Base-by-base conservation (phyloP, 2,888 invertebrate genomes). In the Altica lythri region DNA sequence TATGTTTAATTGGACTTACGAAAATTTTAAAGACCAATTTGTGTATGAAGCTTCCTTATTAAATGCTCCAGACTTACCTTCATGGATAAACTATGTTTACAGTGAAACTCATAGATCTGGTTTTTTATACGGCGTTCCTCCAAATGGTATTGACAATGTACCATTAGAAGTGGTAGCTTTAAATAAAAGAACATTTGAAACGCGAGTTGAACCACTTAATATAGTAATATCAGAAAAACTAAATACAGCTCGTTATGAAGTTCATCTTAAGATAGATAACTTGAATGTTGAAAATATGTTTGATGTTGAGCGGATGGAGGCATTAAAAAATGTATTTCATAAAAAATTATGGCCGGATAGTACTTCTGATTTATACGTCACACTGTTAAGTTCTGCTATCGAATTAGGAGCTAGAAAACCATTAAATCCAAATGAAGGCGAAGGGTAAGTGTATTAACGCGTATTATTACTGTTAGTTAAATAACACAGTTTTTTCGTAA, bases 181-280 rank as follows among this genome's bases (percentile, higher is more conserved):
- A 35, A 90, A 92, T 74, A 83, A 86, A 4, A 84, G 85, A 67
- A 89, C 86, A 42, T 92, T 89, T 72, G 88, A 91, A 68, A 90
- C 90, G 0, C 79, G 86, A 1, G 80, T 83, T 13, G 79, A 82
- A 30, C 76, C 83, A 0, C 72, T 91, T 5, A 80, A 83, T 0
- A 35, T 63, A 4, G 34, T 57, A 6, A 81, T 92, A 9, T 78
- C 80, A 2, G 81, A 84, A 10, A 90, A 89, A 68, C 76, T 81
- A 53, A 83, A 82, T 61, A 82, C 86, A 58, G 86, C 90, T 0
- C 83, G 82, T 34, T 86, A 88, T 70, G 86, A 92, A 68, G 86
- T 93, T 3, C 89, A 92, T 71, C 78, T 95, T 68, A 94, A 94
- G 77, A 90, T 95, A 40, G 89, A 92, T 73, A 94, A 94, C 75